Conservation (phyloP, 2,888 invertebrate species). For the Trichacis sp. region DNA sequence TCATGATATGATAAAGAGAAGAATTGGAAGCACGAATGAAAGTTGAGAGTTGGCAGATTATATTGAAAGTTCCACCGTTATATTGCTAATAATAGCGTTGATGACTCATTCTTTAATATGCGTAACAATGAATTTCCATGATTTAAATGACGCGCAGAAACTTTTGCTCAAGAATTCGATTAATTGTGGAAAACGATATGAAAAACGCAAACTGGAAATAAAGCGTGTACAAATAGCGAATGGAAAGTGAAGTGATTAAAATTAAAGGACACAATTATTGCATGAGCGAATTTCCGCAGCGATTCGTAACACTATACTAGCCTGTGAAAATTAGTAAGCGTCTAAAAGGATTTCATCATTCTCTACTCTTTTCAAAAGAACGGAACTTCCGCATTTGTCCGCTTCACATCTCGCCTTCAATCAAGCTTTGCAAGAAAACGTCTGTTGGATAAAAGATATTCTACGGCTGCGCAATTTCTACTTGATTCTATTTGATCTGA, state of each 20-base stretch:
- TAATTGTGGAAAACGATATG: too few relatives aligned
- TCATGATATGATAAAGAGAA: conserved; percentile 31
- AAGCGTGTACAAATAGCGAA: too few relatives aligned
- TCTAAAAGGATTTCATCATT: conserved; percentile 34
- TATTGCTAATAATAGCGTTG: conserved; percentile 38
- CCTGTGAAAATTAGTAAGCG: conserved; percentile 26
- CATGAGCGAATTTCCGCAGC: background rate
- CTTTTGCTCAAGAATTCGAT: too few relatives aligned
- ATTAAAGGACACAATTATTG: too few relatives aligned
- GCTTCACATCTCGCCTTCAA: conserved; percentile 35
- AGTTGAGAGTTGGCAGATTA: conserved; percentile 32
- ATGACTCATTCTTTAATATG: conserved; percentile 25
- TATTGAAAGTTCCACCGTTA: conserved; percentile 35
- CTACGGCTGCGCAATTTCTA: background rate
- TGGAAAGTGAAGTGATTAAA: too few relatives aligned
- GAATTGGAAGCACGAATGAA: conserved; percentile 29
- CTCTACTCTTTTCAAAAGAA: conserved; percentile 22
- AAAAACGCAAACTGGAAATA: too few relatives aligned
- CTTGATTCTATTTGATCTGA: too few relatives aligned
- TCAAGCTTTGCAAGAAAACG: conserved; percentile 33
- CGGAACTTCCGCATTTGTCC: conserved; percentile 37
- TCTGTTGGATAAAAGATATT: conserved; percentile 1
- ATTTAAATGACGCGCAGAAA: background rate
- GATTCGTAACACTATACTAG: conserved; percentile 16
- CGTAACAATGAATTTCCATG: conserved; percentile 8